Evolutionary conservation across 2,113 vertebrate genomes (phyloP), one percentile per base, ranked within the genome.

Genomic region (Solenodon paradoxus): DNA sequence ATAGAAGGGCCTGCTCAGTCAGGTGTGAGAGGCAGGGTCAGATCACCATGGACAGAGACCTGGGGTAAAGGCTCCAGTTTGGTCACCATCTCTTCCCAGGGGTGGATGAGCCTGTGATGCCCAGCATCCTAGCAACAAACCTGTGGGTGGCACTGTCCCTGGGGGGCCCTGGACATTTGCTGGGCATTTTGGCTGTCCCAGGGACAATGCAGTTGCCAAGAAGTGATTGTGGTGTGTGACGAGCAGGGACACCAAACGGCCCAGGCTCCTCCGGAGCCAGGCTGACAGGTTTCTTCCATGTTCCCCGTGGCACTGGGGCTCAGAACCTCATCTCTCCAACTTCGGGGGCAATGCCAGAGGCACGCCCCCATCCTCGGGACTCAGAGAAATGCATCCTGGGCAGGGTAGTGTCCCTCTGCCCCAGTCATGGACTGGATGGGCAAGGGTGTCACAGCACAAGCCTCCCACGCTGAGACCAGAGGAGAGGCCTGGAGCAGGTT

Each of bases 361-460:
- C 0, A 0, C 1, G 24, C 9, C 15, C 53, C 53, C n/a, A 61
- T 77, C 40, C 22, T n/a, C 30, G 64, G 26, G 16, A 0, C 42
- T 35, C 55, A 90, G 38, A 53, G 24, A 64, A 92, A 47, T 32
- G 38, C 20, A 61, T 42, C 9, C 40, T 5, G 0, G 2, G 9
- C 47, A 80, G 24, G 24, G 40, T 93, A 51, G 53, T 9, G 26
- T 38, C 51, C 16, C 22, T 59, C n/a, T n/a, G n/a, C n/a, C n/a
- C n/a, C n/a, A n/a, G n/a, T n/a, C n/a, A n/a, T n/a, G n/a, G n/a
- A n/a, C n/a, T n/a, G n/a, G n/a, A n/a, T n/a, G n/a, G n/a, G n/a
- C n/a, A n/a, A n/a, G n/a, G n/a, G n/a, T n/a, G n/a, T n/a, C n/a
- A n/a, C n/a, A n/a, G n/a, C n/a, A n/a, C 45, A 79, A 57, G 11